Evolutionary conservation across 2,113 vertebrate species (phyloP).

Genomic region (Cephalopterus ornatus): DNA sequence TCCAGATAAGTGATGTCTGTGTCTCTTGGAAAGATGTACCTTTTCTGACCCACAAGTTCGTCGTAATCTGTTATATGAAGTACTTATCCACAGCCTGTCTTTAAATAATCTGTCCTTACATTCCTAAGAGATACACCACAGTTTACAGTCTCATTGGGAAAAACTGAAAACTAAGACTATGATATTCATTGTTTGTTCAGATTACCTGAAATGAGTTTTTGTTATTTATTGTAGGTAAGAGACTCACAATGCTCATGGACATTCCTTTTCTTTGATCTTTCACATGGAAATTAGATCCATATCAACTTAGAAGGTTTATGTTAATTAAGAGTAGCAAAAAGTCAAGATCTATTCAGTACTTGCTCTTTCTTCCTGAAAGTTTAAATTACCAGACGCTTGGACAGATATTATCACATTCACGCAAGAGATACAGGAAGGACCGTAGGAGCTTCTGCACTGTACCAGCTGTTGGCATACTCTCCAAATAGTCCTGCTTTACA

Average conservation of each 20-base stretch:
- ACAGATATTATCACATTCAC: background rate
- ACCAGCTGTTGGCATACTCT: background rate
- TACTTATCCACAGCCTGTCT: background rate
- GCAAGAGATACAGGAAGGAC: background rate
- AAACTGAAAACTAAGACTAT: background rate
- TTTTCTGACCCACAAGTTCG: background rate
- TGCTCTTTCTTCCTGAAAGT: background rate
- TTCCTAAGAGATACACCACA: background rate
- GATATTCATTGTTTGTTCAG: background rate
- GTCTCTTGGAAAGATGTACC: background rate
- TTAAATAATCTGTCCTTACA: background rate
- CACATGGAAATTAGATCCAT: background rate
- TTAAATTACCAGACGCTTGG: background rate
- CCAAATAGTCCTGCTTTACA: background rate
- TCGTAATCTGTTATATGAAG: background rate
- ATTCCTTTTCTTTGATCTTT: constrained; percentile 6
- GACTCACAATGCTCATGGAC: background rate
- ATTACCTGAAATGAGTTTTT: background rate
- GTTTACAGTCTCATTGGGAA: background rate
- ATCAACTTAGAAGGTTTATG: background rate
- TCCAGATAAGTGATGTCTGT: background rate
- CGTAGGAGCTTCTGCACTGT: background rate
- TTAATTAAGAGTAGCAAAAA: background rate
- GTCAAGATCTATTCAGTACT: background rate
- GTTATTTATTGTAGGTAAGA: background rate